Conservation (phyloP, 2,888 invertebrate species). For the Ophonus ardosiacus region DNA sequence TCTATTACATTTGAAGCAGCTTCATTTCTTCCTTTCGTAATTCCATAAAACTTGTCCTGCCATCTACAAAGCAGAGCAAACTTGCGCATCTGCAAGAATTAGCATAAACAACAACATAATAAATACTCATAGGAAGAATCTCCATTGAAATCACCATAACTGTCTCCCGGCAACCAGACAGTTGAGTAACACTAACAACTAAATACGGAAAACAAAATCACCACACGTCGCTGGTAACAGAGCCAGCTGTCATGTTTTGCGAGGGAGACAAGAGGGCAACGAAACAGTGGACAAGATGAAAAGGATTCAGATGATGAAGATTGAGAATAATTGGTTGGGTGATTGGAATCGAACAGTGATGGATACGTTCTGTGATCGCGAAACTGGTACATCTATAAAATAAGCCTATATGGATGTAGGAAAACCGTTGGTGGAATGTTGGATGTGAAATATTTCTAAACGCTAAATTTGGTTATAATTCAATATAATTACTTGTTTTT, state of each 20-base stretch:
- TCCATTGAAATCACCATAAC: conserved; percentile 42
- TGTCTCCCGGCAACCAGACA: conserved; percentile 4
- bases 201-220: conserved; percentile 52
- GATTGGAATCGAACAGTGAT: neutral
- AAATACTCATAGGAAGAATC: conserved; percentile 41
- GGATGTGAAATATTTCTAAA: neutral
- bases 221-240: conserved; percentile 3
- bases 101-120: conserved; percentile 55
- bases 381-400: conserved; percentile 13
- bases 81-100: conserved; percentile 27
- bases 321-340: neutral
- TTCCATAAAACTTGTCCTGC: conserved; percentile 5
- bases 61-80: conserved; percentile 11
- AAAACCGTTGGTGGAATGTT: neutral
- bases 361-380: neutral
- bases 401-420: conserved; percentile 4
- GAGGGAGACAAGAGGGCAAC: conserved; percentile 1
- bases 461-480: neutral
- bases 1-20: neutral
- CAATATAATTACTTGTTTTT: no score
- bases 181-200: conserved; percentile 35
- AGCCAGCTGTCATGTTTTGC: conserved; percentile 5
- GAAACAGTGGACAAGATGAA: neutral
- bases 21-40: neutral
- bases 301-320: neutral